Base-by-base conservation (phyloP, 2,888 invertebrate species). In the Doris montereyensis region DNA sequence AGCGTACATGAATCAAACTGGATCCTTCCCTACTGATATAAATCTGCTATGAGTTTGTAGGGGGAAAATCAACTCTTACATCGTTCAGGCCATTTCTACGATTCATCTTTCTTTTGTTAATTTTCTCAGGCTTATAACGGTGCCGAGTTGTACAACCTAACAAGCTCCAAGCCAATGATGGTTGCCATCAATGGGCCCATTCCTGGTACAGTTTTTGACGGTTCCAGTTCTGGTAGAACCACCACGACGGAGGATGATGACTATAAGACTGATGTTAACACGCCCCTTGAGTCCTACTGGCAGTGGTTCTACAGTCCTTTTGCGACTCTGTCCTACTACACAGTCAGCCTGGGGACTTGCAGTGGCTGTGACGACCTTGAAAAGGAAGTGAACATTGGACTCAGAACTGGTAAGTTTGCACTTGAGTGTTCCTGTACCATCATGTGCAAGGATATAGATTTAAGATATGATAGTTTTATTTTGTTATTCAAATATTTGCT, bases 301-400 rank as follows among this genome's bases (percentile, higher is more conserved):
- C 67, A 71, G 30, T 85, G 85, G 17, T 85, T 85, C 62, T 58
- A 80, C 57, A 83, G 83, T 26, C 81, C 83, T 0, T 82, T 83
- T 30, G 74, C 83, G 0, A 67, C 81, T 10, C 81, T 85, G n/a
- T 35, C 77, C 28, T 67, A 82, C 26, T 85, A 85, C 72, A 80
- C 32, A n/a, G 76, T 85, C 8, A 76, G 78, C n/a, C 77, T 84
- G 2, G 85, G 85, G 13, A 81, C 80, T 1, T 83, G 84, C 77
- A 35, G 71, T 2, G 81, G 81, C 0, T 83, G 82, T 78, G 81
- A 76, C 24, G 83, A 84, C 71, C 60, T 81, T 1, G 32, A 83
- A 0, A 34, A 58, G 17, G 78, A 80, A 17, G 78, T 79, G 21
- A 58, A 78, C 13, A 58, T 82, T 60, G 83, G 83, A 0, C 26